phyloP scores from a whole-genome alignment of 1,140 invertebrate genomes.

The Zaprionus vittiger region DNA sequence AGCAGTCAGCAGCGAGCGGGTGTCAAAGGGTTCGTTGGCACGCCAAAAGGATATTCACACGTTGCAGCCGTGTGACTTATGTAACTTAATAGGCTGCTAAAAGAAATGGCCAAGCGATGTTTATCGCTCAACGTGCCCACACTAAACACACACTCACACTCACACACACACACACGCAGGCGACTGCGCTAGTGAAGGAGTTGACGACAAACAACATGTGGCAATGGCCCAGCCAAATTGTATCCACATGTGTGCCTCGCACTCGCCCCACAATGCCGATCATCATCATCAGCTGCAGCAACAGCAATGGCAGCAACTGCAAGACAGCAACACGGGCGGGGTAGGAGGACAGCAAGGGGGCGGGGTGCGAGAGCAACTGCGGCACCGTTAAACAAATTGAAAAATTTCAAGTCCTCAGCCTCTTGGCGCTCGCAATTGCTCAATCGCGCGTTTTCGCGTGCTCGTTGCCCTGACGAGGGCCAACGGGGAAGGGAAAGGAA shows the following conservation, averaged over 20 bases:
- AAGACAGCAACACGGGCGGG: constrained; percentile 24
- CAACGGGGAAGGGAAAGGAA: constrained; percentile 10
- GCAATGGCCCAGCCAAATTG: constrained; percentile 69
- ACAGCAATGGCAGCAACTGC: constrained; percentile 16
- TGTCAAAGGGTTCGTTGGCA: constrained; percentile 77
- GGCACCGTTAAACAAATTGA: constrained; percentile 73
- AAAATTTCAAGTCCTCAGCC: constrained; percentile 79
- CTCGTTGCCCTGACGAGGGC: constrained; percentile 31
- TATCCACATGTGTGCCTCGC: constrained; percentile 73
- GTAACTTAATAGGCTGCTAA: constrained; percentile 81
- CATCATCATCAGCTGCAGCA: constrained; percentile 55
- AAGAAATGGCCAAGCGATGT: constrained; percentile 69
- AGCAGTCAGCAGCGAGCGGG: not conserved
- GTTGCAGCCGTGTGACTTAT: constrained; percentile 64
- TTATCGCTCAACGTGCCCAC: constrained; percentile 63
- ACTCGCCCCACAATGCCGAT: constrained; percentile 50
- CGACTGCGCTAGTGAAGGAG: constrained; percentile 29
- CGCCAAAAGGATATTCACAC: constrained; percentile 76
- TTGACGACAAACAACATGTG: constrained; percentile 61
- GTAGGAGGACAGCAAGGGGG: constrained; percentile 14
- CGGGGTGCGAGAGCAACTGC: constrained; percentile 6
- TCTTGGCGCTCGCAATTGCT: constrained; percentile 78
- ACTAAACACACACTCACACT: constrained; percentile 30
- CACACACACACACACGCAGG: constrained; percentile 34
- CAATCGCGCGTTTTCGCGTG: constrained; percentile 75